Conservation (phyloP, 2,888 invertebrate genomes). For the Leptinotarsa tumamoca region DNA sequence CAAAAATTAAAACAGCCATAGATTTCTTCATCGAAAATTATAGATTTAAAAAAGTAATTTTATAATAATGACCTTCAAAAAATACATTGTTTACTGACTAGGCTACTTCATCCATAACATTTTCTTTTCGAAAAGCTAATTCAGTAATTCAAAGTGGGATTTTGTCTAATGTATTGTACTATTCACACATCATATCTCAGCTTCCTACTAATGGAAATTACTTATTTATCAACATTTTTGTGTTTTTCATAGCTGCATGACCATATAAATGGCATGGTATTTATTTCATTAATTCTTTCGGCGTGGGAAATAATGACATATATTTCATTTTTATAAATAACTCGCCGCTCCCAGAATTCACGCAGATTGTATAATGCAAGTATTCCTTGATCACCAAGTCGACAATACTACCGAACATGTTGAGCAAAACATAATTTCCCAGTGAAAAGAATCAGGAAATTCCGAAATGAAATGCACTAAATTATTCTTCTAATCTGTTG, state of each 20-base stretch:
- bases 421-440: background rate
- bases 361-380: slow-evolving; percentile 1
- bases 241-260: slow-evolving; percentile 9
- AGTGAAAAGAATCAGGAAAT: background rate
- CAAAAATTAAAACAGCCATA: no score
- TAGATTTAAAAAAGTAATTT: no score
- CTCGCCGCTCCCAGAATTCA: slow-evolving; percentile 2
- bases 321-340: slow-evolving; percentile 16
- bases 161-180: no score
- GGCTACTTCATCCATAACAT: no score
- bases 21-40: no score
- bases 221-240: background rate
- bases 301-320: slow-evolving; percentile 17
- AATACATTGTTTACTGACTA: no score
- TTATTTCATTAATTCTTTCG: slow-evolving; percentile 5
- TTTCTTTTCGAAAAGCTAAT: no score
- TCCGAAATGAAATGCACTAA: no score
- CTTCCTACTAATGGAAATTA: background rate
- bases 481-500: no score
- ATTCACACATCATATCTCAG: no score
- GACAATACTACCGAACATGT: background rate
- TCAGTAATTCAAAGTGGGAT: no score
- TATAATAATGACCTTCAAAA: no score
- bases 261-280: background rate
- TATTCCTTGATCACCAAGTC: background rate